A percentile compares a stretch with the other conserved stretches of the same genome.
phyloP scores from a whole-genome alignment of 1,140 invertebrate species.

The Drosophila ogumai region DNA sequence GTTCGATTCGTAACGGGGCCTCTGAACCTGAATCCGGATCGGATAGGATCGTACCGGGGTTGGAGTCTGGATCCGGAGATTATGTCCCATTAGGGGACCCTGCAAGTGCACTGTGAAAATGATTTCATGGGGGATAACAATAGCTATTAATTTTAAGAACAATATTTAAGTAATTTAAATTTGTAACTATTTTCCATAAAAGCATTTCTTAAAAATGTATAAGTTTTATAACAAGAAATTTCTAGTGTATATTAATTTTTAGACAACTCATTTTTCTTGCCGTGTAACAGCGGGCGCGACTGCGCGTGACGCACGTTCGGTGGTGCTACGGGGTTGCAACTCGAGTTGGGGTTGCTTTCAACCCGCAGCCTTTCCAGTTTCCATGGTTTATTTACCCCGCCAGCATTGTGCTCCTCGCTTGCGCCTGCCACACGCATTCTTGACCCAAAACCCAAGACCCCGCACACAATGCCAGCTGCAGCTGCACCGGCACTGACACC shows the following conservation, averaged over 20 bases:
- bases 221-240: too few species aligned
- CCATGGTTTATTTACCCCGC: constrained; percentile 35
- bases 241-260: too few species aligned
- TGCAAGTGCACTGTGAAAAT: constrained; percentile 11
- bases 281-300: constrained; percentile 52
- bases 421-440: constrained; percentile 77
- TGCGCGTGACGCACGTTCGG: constrained; percentile 72
- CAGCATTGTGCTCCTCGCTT: constrained; percentile 66
- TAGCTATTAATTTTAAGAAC: background rate
- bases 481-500: constrained; percentile 25
- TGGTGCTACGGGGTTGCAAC: constrained; percentile 60
- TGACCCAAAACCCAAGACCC: constrained; percentile 56
- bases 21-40: constrained; percentile 23
- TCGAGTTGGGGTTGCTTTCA: constrained; percentile 54
- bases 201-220: too few species aligned
- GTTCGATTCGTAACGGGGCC: constrained; percentile 71
- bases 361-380: constrained; percentile 63
- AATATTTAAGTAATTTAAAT: background rate
- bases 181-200: too few species aligned
- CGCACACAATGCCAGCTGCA: constrained; percentile 26
- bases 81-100: constrained; percentile 31
- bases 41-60: constrained; percentile 5
- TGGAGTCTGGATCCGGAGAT: constrained; percentile 47
- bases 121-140: background rate
- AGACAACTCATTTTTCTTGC: background rate